phyloP scores from a whole-genome alignment of 1,140 invertebrate genomes.

The Oscheius sp. region DNA sequence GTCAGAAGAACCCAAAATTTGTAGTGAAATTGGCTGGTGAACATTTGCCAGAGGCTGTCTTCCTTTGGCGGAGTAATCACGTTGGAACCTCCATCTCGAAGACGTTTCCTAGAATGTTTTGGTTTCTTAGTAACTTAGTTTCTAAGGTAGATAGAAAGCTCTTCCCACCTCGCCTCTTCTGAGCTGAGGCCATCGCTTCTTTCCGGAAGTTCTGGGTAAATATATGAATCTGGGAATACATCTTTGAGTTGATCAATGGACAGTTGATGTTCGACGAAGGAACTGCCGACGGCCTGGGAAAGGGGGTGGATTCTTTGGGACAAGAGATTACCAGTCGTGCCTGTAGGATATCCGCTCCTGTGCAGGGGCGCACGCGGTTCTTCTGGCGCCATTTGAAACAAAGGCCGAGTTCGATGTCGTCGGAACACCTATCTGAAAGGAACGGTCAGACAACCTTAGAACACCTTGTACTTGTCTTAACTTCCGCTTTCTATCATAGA shows the following conservation, averaged over 20 bases:
- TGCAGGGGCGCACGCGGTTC: background rate
- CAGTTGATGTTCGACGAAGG: background rate
- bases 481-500: too few relatives aligned
- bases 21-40: slow-evolving; percentile 56
- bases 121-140: background rate
- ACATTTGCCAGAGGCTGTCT: slow-evolving; percentile 44
- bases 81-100: slow-evolving; percentile 55
- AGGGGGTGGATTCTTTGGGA: background rate
- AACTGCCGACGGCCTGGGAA: background rate
- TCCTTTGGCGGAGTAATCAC: slow-evolving; percentile 48
- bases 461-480: too few relatives aligned
- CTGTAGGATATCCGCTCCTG: background rate
- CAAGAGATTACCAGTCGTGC: background rate
- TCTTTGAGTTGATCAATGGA: slow-evolving; percentile 30
- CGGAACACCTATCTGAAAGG: too few relatives aligned
- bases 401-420: background rate
- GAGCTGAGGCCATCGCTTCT: slow-evolving; percentile 53
- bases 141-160: background rate
- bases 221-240: slow-evolving; percentile 57
- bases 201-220: slow-evolving; percentile 52
- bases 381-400: background rate
- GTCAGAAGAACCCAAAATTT: slow-evolving; percentile 59
- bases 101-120: slow-evolving; percentile 49
- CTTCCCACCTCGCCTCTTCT: slow-evolving; percentile 48
- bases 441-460: too few relatives aligned